These are phyloP conservation scores for Scatophagus argus DNA, from an alignment of 2,113 vertebrate genomes.

Conservation along the genomic window DNA sequence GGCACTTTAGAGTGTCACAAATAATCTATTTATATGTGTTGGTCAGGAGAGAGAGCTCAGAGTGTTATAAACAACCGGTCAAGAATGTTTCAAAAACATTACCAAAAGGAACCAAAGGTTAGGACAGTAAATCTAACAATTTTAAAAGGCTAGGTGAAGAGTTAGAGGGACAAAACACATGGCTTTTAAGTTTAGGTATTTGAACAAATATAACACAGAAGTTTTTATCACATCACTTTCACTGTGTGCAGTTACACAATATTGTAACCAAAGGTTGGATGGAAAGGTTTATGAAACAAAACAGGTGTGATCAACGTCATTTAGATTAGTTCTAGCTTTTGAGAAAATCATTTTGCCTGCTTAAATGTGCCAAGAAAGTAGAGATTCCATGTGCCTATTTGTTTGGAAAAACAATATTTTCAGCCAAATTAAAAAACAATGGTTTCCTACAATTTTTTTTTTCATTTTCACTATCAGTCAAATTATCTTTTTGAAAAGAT, in stretches of 20 bases:
- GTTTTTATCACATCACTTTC: background rate
- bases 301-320: background rate
- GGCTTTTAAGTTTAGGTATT: background rate
- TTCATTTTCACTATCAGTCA: background rate
- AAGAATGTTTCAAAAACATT: background rate
- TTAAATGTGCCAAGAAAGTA: background rate
- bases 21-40: conserved; percentile 3
- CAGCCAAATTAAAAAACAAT: background rate
- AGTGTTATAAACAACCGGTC: background rate
- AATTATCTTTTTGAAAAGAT: background rate
- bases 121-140: background rate
- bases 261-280: background rate
- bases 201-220: background rate
- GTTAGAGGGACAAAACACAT: background rate
- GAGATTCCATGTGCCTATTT: background rate
- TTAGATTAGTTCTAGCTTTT: background rate
- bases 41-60: conserved; percentile 8
- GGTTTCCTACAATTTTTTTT: background rate
- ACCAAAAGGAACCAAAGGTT: background rate
- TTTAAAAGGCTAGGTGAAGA: background rate
- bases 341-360: background rate
- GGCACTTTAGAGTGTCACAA: conserved; percentile 8
- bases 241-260: background rate
- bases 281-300: background rate
- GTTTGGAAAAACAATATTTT: background rate